Evolutionary conservation across 2,797 vertebrate species (phyloP).

Genomic region (Molossus alvarezi): DNA sequence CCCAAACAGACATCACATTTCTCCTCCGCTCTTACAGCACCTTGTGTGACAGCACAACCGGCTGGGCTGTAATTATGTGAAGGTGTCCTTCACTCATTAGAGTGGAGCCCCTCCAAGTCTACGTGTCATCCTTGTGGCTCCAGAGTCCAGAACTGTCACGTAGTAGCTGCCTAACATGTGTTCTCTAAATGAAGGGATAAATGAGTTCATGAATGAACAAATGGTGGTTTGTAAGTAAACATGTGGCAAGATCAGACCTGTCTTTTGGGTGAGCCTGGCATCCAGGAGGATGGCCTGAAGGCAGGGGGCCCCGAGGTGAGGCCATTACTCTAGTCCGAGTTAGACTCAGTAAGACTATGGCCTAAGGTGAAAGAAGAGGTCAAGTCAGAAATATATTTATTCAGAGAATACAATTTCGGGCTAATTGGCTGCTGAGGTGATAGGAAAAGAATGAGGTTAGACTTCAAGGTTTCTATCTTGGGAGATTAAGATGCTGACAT

Average conservation of each 20-base stretch:
- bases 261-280: background rate
- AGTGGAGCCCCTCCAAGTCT: background rate
- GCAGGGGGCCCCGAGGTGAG: background rate
- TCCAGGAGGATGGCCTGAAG: background rate
- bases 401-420: conserved; percentile 46
- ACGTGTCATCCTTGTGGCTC: rapidly evolving
- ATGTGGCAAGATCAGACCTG: background rate
- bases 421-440: background rate
- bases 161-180: background rate
- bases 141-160: background rate
- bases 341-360: background rate
- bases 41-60: rapidly evolving
- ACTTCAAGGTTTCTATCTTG: conserved; percentile 34
- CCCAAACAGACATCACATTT: background rate
- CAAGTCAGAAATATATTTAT: background rate
- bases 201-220: background rate
- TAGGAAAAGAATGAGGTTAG: background rate
- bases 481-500: background rate
- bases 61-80: background rate
- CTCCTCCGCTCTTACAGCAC: background rate
- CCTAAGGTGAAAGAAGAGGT: background rate
- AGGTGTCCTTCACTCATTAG: background rate
- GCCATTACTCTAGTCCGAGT: background rate
- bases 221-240: background rate
- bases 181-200: background rate